phyloP scores from a whole-genome alignment of 2,797 vertebrate genomes.

The Poeciliopsis turneri region DNA sequence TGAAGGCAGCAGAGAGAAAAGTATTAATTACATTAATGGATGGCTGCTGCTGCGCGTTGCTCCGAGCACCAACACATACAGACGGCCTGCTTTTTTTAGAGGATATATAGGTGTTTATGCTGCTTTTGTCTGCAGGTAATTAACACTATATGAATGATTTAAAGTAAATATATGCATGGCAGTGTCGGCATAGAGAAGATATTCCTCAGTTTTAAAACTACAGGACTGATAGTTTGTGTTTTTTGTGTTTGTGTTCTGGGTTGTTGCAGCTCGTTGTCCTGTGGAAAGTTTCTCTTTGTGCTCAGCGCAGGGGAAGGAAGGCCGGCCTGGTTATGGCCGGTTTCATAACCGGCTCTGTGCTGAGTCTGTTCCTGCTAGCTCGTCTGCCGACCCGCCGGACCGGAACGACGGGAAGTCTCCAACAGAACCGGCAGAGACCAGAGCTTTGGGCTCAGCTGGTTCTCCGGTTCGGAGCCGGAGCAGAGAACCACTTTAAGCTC shows the following conservation, averaged over 20 bases:
- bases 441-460: neutral
- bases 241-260: neutral
- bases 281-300: no score
- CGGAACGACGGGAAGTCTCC: neutral
- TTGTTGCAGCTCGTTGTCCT: neutral
- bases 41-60: conserved; percentile 5
- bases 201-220: neutral
- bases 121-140: neutral
- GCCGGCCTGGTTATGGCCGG: neutral
- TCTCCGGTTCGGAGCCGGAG: neutral
- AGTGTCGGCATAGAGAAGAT: neutral
- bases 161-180: neutral
- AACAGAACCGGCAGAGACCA: neutral
- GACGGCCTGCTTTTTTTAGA: neutral
- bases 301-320: no score
- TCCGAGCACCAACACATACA: conserved; percentile 1
- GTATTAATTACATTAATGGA: conserved; percentile 6
- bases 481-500: neutral
- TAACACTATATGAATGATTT: neutral
- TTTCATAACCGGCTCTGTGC: neutral
- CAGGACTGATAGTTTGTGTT: no score
- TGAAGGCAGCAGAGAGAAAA: neutral
- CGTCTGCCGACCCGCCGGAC: neutral
- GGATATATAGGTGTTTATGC: neutral
- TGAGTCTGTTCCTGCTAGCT: neutral